Percentiles rank a stretch among this genome's conserved stretches.
Evolutionary conservation across 2,797 vertebrate species (phyloP).

Genomic region (Rhinatrema bivittatum): DNA sequence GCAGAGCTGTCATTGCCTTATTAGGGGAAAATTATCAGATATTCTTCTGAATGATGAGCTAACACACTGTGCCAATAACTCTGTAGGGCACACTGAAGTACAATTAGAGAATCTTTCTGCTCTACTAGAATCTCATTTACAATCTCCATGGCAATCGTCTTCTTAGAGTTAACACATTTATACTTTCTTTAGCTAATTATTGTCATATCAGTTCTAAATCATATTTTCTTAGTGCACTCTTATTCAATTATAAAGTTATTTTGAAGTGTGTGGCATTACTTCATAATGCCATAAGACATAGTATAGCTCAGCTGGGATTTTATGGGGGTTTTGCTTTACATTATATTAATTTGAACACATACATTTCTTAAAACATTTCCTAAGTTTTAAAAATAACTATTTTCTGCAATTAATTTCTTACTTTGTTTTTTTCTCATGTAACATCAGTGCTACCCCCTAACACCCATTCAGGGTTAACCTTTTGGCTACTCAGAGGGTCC

Average conservation of each 20-base stretch:
- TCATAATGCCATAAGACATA: slow-evolving; percentile 45
- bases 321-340: no score
- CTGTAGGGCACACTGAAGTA: slow-evolving; percentile 67
- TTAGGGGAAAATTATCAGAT: slow-evolving; percentile 63
- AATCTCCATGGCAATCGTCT: slow-evolving; percentile 62
- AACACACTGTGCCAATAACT: slow-evolving; percentile 59
- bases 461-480: no score
- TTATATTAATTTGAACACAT: no score
- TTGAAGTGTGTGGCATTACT: slow-evolving; percentile 60
- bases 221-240: slow-evolving; percentile 59
- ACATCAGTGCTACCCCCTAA: no score
- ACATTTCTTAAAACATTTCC: no score
- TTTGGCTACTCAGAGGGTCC: no score
- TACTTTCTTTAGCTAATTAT: slow-evolving; percentile 66
- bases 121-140: slow-evolving; percentile 62
- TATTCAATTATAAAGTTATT: slow-evolving; percentile 68
- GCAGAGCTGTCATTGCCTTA: slow-evolving; percentile 60
- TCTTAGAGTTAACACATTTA: slow-evolving; percentile 64
- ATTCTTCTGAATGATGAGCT: slow-evolving; percentile 59
- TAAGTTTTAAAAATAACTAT: no score
- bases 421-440: no score
- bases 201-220: slow-evolving; percentile 63
- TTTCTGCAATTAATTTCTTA: no score
- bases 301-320: no score
- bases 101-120: slow-evolving; percentile 62